Percentiles rank a stretch among this genome's conserved stretches.
Evolutionary conservation across 2,888 invertebrate species (phyloP).

Genomic region (Endotricha flammealis): DNA sequence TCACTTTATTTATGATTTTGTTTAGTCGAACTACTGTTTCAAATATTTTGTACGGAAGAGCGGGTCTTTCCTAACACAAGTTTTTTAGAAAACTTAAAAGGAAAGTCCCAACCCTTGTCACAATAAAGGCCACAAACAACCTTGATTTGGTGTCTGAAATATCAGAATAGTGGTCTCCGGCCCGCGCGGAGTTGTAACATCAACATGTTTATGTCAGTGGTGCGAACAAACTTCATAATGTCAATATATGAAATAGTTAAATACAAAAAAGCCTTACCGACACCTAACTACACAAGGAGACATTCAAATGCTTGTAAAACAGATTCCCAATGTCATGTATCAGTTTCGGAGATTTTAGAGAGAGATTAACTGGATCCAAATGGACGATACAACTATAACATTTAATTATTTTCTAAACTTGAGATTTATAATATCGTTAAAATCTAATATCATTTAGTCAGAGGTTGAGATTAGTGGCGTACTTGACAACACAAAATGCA

Average conservation of each 20-base stretch:
- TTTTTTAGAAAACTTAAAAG: no score
- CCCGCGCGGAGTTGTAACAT: slow-evolving; percentile 40
- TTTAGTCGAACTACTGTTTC: no score
- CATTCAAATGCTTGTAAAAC: slow-evolving; percentile 29
- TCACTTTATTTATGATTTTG: no score
- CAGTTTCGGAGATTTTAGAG: slow-evolving; percentile 6
- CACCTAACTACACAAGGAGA: slow-evolving; percentile 40
- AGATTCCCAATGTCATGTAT: slow-evolving; percentile 9
- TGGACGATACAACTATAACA: slow-evolving; percentile 15
- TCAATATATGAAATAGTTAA: slow-evolving; percentile 34
- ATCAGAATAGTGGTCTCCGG: slow-evolving; percentile 23
- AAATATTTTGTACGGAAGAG: no score
- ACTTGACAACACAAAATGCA: slow-evolving; percentile 1
- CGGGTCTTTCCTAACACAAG: no score
- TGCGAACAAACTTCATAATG: slow-evolving; percentile 45
- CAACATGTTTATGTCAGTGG: slow-evolving; percentile 32
- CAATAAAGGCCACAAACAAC: no score
- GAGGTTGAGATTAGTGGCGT: slow-evolving; percentile 24
- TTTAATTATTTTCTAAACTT: slow-evolving; percentile 22
- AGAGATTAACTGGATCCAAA: slow-evolving; percentile 7
- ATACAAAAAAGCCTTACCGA: slow-evolving; percentile 45
- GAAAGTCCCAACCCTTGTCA: no score
- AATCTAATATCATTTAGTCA: slow-evolving; percentile 27
- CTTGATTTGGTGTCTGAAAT: no score
- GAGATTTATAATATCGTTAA: slow-evolving; percentile 35